Conservation (phyloP, 2,888 invertebrate species). For the Ashinkailepas kermadecensis region DNA sequence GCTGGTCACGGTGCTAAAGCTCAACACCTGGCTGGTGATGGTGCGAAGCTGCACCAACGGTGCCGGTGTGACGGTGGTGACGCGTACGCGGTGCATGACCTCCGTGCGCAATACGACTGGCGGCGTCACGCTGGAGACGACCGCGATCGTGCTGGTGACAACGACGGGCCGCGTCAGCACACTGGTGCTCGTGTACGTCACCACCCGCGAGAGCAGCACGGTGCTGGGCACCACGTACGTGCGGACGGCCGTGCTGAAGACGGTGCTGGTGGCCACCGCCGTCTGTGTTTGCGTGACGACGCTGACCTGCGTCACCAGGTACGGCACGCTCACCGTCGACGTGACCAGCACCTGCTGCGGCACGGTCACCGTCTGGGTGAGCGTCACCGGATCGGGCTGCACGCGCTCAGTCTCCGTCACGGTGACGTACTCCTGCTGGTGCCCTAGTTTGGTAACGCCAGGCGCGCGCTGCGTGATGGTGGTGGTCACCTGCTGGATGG, state of each 20-base stretch:
- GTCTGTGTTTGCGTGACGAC: neutral
- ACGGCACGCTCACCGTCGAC: neutral
- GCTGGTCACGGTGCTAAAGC: neutral
- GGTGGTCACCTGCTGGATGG: no score
- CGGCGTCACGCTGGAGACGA: neutral
- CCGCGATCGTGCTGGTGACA: neutral
- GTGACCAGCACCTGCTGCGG: neutral
- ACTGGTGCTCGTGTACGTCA: neutral
- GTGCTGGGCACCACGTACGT: neutral
- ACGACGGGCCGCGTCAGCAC: neutral
- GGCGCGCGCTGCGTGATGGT: neutral
- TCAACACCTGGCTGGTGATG: neutral
- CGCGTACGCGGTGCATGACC: no score
- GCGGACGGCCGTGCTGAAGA: neutral
- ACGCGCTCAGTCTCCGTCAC: neutral
- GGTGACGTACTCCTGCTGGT: neutral
- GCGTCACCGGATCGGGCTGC: neutral
- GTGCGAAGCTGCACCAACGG: neutral
- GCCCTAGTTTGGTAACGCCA: neutral
- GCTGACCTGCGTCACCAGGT: neutral
- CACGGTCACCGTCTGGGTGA: neutral
- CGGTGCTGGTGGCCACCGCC: neutral
- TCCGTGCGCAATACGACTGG: neutral
- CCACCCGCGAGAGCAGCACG: neutral
- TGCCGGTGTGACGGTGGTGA: neutral